Evolutionary conservation across 2,888 invertebrate genomes (phyloP).

Genomic region (Creontiades dilutus): DNA sequence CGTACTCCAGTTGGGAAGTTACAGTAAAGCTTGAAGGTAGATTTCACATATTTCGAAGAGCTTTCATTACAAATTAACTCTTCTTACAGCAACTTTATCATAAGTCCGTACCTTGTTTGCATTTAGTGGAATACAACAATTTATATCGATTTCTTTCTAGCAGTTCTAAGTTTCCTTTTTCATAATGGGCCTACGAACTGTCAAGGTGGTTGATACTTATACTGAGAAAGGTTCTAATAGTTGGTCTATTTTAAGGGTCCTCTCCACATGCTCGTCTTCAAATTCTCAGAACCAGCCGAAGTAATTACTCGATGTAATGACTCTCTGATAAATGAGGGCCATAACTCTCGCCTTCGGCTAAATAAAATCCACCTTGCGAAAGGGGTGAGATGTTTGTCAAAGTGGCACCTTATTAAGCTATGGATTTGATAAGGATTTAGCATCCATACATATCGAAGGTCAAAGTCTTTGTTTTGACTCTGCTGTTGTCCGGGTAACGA

Average conservation of each 20-base stretch:
- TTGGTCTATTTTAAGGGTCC: not conserved
- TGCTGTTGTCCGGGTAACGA: constrained; percentile 37
- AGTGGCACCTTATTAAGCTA: not conserved
- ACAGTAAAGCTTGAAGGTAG: too few species aligned
- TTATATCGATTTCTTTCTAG: too few species aligned
- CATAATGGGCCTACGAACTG: too few species aligned
- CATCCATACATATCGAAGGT: constrained; percentile 47
- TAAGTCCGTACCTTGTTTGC: too few species aligned
- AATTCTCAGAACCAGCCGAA: not conserved
- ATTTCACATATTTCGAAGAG: too few species aligned
- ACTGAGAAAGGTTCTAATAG: not conserved
- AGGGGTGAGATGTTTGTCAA: not conserved
- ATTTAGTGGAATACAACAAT: too few species aligned
- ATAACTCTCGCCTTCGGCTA: not conserved
- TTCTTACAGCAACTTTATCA: too few species aligned
- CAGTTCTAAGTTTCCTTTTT: too few species aligned
- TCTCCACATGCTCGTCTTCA: not conserved
- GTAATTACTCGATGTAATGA: constrained; percentile 4
- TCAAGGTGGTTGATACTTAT: too few species aligned
- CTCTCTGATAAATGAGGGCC: not conserved
- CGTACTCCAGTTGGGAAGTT: too few species aligned
- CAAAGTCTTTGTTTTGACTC: constrained; percentile 59
- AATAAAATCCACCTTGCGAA: not conserved
- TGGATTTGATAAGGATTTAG: constrained; percentile 9
- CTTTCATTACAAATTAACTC: too few species aligned